Evolutionary conservation across 2,113 vertebrate species (phyloP), one percentile per base, ranked within the genome.

Genomic region (Austrofundulus limnaeus): DNA sequence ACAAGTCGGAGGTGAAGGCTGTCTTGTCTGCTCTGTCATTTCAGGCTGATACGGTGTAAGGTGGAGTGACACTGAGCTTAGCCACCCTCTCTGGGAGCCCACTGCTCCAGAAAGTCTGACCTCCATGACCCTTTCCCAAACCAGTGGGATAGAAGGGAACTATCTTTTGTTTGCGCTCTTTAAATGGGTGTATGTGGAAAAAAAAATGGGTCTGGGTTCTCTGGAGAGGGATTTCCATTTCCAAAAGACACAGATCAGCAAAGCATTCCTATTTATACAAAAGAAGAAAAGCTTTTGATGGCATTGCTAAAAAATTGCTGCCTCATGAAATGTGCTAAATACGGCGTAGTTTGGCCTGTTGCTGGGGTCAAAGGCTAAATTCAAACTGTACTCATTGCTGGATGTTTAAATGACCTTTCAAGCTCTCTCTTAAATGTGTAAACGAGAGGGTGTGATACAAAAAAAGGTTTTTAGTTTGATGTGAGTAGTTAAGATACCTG

Each of bases 21-120:
- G 62, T 70, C 78, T 58, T 70, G 81, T 81, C 78, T 75, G 70
- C 80, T 66, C 78, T 85, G 83, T 88, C 86, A 88, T 83, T 85
- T 89, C 87, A 90, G 61, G 77, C 80, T 89, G 85, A 88, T 87
- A 88, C 83, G 78, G 84, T 87, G 60, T 84, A 75, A 85, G 86
- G 75, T 43, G 66, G 85, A 88, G 83, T 89, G 89, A 90, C 89
- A 85, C 85, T 83, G 82, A 88, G 78, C 87, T 78, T 69, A 61
- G 59, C 78, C 70, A 31, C 59, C 52, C 70, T 75, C 82, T 88
- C 87, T 76, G 78, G 80, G 80, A 83, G 71, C 62, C 70, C 80
- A 85, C 82, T 76, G 80, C 76, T 70, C 61, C 56, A 43, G 47
- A 70, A 75, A 70, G 73, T 66, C 59, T 82, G 85, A 87, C 84